A percentile compares a stretch with the other conserved stretches of the same genome.
Conservation (phyloP, 2,113 vertebrate species). For the Callocephalon fimbriatum region DNA sequence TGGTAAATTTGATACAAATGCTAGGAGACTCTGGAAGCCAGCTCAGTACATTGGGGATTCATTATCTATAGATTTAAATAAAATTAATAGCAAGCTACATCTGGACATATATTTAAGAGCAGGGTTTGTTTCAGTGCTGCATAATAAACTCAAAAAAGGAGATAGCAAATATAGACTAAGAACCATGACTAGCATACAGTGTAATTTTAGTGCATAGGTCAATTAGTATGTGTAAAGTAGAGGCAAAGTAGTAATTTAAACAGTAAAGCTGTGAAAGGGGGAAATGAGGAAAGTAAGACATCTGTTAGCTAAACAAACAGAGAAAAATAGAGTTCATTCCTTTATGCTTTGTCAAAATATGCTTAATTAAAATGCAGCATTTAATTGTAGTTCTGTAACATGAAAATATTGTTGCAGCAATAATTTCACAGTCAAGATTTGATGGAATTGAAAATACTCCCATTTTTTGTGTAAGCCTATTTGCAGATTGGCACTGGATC, state of each 20-base stretch:
- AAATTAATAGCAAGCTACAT: not conserved
- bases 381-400: conserved; percentile 38
- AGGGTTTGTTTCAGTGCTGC: not conserved
- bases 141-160: not conserved
- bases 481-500: not conserved
- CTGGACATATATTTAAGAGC: not conserved
- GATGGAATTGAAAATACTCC: conserved; percentile 23
- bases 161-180: not conserved
- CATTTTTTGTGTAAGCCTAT: not conserved
- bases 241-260: conserved; percentile 57
- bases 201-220: conserved; percentile 62
- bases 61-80: not conserved
- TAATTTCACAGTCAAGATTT: conserved; percentile 46
- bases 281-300: conserved; percentile 33
- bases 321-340: conserved; percentile 26
- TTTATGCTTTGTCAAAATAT: conserved; percentile 56
- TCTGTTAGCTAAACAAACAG: conserved; percentile 26
- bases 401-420: conserved; percentile 20
- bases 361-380: conserved; percentile 51
- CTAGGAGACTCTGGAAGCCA: not conserved
- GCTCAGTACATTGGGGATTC: not conserved
- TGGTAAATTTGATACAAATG: not conserved
- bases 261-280: conserved; percentile 12
- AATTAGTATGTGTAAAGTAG: conserved; percentile 51
- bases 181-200: not conserved